Percentiles rank a stretch among this genome's conserved stretches.
phyloP scores from a whole-genome alignment of 2,888 invertebrate genomes.

The Smittia aterrima region DNA sequence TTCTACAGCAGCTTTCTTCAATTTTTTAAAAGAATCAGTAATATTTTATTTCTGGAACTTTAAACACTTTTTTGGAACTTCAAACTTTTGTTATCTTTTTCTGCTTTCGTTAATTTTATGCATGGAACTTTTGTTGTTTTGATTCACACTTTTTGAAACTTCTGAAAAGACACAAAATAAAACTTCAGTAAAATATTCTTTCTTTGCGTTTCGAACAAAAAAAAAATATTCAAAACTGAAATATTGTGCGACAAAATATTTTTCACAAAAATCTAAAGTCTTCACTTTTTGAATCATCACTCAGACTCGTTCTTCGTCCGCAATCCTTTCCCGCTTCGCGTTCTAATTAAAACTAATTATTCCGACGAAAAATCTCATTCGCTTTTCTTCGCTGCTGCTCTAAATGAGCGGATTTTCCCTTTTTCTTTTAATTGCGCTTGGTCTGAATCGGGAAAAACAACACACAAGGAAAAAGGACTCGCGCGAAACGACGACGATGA shows the following conservation, averaged over 20 bases:
- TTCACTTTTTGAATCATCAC: neutral
- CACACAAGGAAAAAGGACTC: constrained; percentile 22
- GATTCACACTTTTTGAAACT: neutral
- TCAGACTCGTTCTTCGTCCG: constrained; percentile 14
- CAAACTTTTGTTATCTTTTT: neutral
- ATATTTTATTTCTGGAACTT: neutral
- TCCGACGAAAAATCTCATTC: constrained; percentile 12
- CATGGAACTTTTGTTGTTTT: constrained; percentile 24
- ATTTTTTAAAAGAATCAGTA: neutral
- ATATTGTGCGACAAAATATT: neutral
- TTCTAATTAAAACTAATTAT: constrained; percentile 41
- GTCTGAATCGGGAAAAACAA: constrained; percentile 21
- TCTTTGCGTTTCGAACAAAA: neutral
- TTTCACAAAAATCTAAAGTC: neutral
- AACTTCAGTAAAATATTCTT: neutral
- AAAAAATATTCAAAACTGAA: neutral
- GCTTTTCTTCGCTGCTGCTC: constrained; percentile 27
- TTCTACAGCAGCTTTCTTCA: neutral
- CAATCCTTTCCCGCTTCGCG: constrained; percentile 36
- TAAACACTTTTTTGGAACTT: neutral
- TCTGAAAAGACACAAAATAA: neutral
- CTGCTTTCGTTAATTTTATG: neutral
- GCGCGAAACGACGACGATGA: constrained; percentile 30
- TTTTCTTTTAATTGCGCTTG: constrained; percentile 22
- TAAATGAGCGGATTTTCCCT: constrained; percentile 31